Evolutionary conservation across 1,140 invertebrate genomes (phyloP), one percentile per base, ranked within the genome.

Genomic region (Colletes gigas): DNA sequence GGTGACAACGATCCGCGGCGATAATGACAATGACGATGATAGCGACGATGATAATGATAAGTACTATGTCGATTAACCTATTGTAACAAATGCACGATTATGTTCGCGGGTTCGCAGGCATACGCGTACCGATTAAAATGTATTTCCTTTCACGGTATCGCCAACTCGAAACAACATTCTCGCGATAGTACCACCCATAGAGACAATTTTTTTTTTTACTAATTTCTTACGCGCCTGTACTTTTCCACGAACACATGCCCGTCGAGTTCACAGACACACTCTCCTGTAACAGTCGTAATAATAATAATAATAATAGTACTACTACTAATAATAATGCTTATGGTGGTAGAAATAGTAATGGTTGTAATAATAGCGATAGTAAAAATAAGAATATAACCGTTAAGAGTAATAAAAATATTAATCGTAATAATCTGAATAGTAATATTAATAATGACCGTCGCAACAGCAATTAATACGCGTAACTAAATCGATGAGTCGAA

Each of bases 401-500:
- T 57, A 76, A 30, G 59, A 39, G 47, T 68, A 62, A 50, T 52
- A 71, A 62, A 60, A 65, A 78, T 66, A 55, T 47, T 63, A 63
- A n/a, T 74, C 39, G 44, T 63, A 63, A 4, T 71, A 55, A 55
- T 75, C 54, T 65, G 68, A 59, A 69, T 73, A 80, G 44, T 80
- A 60, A 65, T 77, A 65, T 30, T 30, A 30, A 59, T 82, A 82
- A 74, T 70, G 65, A 83, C 68, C 17, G 57, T 54, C 75, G 73
- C 62, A 82, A 73, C 68, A 83, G 57, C 81, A 75, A 85, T 73
- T 84, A 85, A 72, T 70, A 44, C 75, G 41, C 60, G 59, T 60
- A 81, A 80, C 55, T 85, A 84, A 77, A 68, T 77, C 52, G 59
- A 88, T 83, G 77, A 86, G 77, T 81, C 81, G 78, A 30, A 30